A percentile compares a stretch with the other conserved stretches of the same genome.
Evolutionary conservation across 1,140 invertebrate genomes (phyloP).

Genomic region (Diachasmimorpha longicaudata): DNA sequence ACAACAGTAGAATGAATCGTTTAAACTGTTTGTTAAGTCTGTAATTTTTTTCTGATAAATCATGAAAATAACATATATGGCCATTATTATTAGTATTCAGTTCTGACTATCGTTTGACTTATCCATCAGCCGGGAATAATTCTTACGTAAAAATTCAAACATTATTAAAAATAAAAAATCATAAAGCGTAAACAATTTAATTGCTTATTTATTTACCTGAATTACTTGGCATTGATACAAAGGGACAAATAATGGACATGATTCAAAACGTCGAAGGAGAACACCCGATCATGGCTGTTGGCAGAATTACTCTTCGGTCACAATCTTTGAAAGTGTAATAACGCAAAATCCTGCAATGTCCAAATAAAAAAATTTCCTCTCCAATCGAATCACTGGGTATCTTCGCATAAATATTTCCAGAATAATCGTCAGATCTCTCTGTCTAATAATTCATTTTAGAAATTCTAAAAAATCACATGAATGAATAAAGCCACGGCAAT

Average conservation of each 20-base stretch:
- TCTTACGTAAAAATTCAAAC: slow-evolving; percentile 37
- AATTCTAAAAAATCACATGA: no score
- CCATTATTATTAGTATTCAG: neutral
- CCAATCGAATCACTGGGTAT: no score
- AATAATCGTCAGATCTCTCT: neutral
- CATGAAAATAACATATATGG: neutral
- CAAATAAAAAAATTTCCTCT: no score
- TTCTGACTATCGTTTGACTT: slow-evolving; percentile 45
- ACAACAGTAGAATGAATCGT: neutral
- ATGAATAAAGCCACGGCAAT: no score
- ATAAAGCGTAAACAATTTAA: slow-evolving; percentile 23
- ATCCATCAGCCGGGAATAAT: slow-evolving; percentile 9
- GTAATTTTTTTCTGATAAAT: neutral
- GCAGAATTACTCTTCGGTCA: no score
- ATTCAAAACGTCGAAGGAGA: no score
- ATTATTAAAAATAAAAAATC: slow-evolving; percentile 50
- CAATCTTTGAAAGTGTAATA: no score
- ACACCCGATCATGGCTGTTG: no score
- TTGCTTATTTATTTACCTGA: neutral
- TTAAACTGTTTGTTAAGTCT: neutral
- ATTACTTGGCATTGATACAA: no score
- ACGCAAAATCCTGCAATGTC: no score
- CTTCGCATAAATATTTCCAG: no score
- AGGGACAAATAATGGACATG: no score
- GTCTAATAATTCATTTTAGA: neutral